Evolutionary conservation across 2,797 vertebrate genomes (phyloP).

Genomic region (Micropoecilia bifurca): DNA sequence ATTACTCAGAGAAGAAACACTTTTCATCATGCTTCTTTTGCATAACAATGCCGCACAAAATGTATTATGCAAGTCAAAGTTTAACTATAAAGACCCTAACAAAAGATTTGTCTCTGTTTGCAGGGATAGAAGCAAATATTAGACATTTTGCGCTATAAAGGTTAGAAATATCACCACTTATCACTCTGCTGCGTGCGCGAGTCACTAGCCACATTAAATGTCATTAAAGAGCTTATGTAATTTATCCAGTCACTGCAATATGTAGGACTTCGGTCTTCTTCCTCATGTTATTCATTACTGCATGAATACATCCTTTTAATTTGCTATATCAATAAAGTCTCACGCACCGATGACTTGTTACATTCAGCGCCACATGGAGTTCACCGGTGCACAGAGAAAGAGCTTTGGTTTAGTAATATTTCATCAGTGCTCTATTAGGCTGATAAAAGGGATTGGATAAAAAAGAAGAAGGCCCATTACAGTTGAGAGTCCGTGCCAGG

Average conservation of each 20-base stretch:
- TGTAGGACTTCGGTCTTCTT: conserved; percentile 23
- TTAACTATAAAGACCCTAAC: conserved; percentile 55
- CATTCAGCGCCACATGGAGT: conserved; percentile 25
- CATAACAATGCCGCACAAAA: conserved; percentile 79
- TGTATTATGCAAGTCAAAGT: conserved; percentile 69
- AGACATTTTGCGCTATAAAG: conserved; percentile 22
- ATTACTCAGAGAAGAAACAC: conserved; percentile 76
- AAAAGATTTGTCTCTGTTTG: conserved; percentile 46
- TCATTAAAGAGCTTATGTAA: conserved; percentile 44
- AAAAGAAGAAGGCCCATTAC: conserved; percentile 57
- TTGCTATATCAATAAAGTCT: conserved; percentile 45
- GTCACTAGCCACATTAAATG: conserved; percentile 50
- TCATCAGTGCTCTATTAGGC: conserved; percentile 64
- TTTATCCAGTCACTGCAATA: conserved; percentile 35
- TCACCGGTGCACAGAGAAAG: conserved; percentile 39
- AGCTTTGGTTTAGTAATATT: conserved; percentile 56
- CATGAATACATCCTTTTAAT: conserved; percentile 61
- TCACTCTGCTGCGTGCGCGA: conserved; percentile 33
- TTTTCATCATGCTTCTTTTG: conserved; percentile 77
- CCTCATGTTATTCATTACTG: conserved; percentile 37
- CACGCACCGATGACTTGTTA: conserved; percentile 48
- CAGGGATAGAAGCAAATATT: conserved; percentile 38
- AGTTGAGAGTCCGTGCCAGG: conserved; percentile 59
- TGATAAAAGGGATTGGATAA: conserved; percentile 61
- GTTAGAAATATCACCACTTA: conserved; percentile 59